Percentiles rank a stretch among this genome's conserved stretches.
These are phyloP conservation scores for Alviniconcha strummeri DNA, from an alignment of 2,888 invertebrate genomes.

Conservation along the genomic window DNA sequence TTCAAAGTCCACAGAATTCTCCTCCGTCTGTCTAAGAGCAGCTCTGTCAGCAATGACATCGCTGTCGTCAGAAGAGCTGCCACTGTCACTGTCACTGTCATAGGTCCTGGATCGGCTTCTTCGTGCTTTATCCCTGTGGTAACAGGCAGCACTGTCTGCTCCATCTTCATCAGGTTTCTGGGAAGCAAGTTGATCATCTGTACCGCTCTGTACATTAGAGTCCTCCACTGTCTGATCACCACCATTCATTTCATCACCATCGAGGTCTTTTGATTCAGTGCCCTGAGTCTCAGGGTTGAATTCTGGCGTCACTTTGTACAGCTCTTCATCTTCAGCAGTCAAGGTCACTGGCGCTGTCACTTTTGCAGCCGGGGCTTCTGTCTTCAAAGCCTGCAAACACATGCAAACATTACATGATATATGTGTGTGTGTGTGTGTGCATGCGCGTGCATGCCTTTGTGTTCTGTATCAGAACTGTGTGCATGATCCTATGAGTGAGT, in stretches of 20 bases:
- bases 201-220: neutral
- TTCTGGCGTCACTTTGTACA: constrained; percentile 6
- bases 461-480: too few relatives aligned
- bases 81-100: constrained; percentile 36
- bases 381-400: constrained; percentile 17
- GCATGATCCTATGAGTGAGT: too few relatives aligned
- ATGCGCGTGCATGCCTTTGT: too few relatives aligned
- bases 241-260: neutral
- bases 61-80: constrained; percentile 34
- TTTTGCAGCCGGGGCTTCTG: neutral
- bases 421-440: too few relatives aligned
- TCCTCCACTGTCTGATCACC: neutral
- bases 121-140: neutral
- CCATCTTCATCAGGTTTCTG: constrained; percentile 13
- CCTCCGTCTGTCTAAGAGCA: constrained; percentile 20
- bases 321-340: constrained; percentile 17
- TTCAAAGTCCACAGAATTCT: constrained; percentile 29
- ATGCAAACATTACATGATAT: neutral
- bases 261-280: neutral
- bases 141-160: neutral
- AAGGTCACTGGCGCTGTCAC: neutral
- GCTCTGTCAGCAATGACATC: constrained; percentile 29
- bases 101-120: constrained; percentile 8
- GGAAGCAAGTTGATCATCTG: neutral
- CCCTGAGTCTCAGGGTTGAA: too few relatives aligned